These are phyloP conservation scores for Megaleporinus macrocephalus DNA, from an alignment of 2,113 vertebrate genomes.

Conservation along the genomic window DNA sequence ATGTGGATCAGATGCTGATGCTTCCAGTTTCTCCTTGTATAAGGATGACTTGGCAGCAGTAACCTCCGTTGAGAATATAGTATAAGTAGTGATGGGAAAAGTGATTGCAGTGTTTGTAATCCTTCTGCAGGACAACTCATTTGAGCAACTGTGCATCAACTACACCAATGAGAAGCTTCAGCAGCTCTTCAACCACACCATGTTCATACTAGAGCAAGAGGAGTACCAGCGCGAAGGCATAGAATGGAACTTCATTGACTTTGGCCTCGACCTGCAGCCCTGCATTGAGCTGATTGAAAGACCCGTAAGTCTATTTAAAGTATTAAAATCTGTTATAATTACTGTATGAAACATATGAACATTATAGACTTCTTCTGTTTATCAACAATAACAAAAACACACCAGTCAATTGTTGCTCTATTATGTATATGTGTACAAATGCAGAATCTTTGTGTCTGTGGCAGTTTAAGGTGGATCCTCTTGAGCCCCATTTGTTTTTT, in stretches of 20 bases:
- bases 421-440: too few relatives aligned
- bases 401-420: too few relatives aligned
- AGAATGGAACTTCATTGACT: constrained; percentile 92
- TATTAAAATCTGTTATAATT: not conserved
- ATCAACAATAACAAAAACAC: too few relatives aligned
- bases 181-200: constrained; percentile 92
- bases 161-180: constrained; percentile 92
- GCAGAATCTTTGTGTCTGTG: too few relatives aligned
- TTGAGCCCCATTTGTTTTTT: not conserved
- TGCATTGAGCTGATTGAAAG: constrained; percentile 90
- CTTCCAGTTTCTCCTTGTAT: too few relatives aligned
- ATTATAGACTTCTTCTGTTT: not conserved
- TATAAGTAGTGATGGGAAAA: too few relatives aligned
- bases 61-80: too few relatives aligned
- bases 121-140: constrained; percentile 82
- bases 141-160: constrained; percentile 91
- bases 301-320: constrained; percentile 74
- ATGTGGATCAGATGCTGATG: too few relatives aligned
- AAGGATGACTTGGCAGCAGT: too few relatives aligned
- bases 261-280: constrained; percentile 87
- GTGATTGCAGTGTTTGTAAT: not conserved
- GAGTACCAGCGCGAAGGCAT: constrained; percentile 90
- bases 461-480: not conserved
- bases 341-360: not conserved
- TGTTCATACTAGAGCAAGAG: constrained; percentile 91